Evolutionary conservation across 2,888 invertebrate species (phyloP).

Genomic region (Nomada fabriciana): DNA sequence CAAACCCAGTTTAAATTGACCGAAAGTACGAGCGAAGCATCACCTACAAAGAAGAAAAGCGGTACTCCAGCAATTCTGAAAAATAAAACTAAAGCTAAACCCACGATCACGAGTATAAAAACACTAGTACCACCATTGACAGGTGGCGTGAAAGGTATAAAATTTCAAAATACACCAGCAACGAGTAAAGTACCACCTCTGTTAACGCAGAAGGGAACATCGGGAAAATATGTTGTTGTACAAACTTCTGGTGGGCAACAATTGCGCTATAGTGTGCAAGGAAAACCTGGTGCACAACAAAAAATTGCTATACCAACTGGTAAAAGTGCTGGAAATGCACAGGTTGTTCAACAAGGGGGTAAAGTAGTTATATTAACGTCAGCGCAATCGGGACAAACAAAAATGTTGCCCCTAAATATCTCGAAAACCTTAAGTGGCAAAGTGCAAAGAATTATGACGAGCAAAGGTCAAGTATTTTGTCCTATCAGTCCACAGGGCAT

Average conservation of each 20-base stretch:
- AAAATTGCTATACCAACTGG: conserved; percentile 76
- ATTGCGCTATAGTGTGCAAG: conserved; percentile 78
- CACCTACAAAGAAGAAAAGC: conserved; percentile 78
- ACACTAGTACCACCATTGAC: conserved; percentile 80
- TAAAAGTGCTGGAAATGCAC: conserved; percentile 76
- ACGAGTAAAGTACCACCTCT: conserved; percentile 72
- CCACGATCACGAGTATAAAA: conserved; percentile 81
- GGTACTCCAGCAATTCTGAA: conserved; percentile 81
- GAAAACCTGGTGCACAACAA: conserved; percentile 74
- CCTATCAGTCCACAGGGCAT: conserved; percentile 73
- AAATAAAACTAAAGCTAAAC: conserved; percentile 80
- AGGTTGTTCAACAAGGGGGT: conserved; percentile 81
- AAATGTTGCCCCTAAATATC: conserved; percentile 79
- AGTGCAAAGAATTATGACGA: conserved; percentile 86
- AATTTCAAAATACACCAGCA: conserved; percentile 74
- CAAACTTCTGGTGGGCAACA: conserved; percentile 80
- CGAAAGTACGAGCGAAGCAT: conserved; percentile 55
- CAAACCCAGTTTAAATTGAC: conserved; percentile 66
- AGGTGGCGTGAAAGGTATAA: conserved; percentile 78
- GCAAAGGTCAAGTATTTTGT: conserved; percentile 86
- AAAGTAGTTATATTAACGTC: conserved; percentile 83
- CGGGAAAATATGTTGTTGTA: conserved; percentile 82
- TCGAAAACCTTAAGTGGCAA: conserved; percentile 84
- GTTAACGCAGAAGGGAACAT: conserved; percentile 74
- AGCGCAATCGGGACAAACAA: conserved; percentile 77